Evolutionary conservation across 2,113 vertebrate genomes (phyloP), one percentile per base, ranked within the genome.

Genomic region (Astatoreochromis straeleni): DNA sequence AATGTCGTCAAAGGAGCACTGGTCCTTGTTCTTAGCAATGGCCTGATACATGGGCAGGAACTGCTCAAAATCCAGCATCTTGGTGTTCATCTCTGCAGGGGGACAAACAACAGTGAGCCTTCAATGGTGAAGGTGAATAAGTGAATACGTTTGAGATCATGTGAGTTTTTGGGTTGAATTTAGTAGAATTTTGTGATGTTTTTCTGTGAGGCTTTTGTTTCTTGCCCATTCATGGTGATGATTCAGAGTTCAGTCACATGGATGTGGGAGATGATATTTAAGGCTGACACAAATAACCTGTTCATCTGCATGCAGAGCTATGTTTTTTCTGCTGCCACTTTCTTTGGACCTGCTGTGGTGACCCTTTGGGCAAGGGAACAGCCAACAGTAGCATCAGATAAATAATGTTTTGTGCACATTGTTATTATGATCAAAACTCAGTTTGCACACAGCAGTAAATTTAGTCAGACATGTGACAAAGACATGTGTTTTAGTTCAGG

Each of bases 1-100:
- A 3, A 98, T 98, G 38, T 98, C 98, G 88, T 99, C 98, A 13
- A 97, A 97, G 17, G 97, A 97, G 40, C 97, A 97, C 93, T 97
- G 97, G 90, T 99, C 97, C 94, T 97, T 97, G 95, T 97, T 97
- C 95, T 98, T 98, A 54, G 97, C 97, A 29, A 99, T 96, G 3
- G 97, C 97, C 26, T 98, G 97, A 91, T 98, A 95, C 97, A 98
- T 98, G 29, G 98, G 98, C 93, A 99, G 96, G 95, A 99, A 99
- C 93, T 98, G 97, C 87, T 99, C 97, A 84, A 99, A 99, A 92
- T 97, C 97, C 93, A 99, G 93, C 45, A 96, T 95, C 94, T 98
- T 98, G 90, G 97, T 81, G 53, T 97, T 97, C 97, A 99, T 97
- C 83, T 98, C 98, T 99, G 96, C 33, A 78, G 4, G 16, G 11